These are phyloP conservation scores for Ormyrus rosae DNA, from an alignment of 2,888 invertebrate genomes.

Conservation along the genomic window DNA sequence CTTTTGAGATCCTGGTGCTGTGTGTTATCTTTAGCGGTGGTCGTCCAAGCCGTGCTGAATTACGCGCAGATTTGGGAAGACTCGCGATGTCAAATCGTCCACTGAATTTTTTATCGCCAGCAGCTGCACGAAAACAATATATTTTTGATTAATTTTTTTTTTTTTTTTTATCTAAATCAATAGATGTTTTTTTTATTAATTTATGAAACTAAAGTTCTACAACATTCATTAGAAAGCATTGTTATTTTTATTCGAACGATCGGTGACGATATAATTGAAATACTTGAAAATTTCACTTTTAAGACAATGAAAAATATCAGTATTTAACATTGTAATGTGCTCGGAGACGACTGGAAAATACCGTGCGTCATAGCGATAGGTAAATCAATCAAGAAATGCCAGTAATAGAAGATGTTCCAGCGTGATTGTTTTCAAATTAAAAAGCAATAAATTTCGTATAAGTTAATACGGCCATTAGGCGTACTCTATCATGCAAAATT, in stretches of 20 bases:
- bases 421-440: conserved; percentile 15
- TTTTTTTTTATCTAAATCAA: too few relatives aligned
- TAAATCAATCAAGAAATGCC: conserved; percentile 3
- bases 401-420: background rate
- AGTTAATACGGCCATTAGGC: background rate
- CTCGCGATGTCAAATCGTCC: background rate
- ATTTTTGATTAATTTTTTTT: background rate
- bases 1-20: conserved; percentile 3
- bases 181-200: too few relatives aligned
- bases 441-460: conserved; percentile 9
- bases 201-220: too few relatives aligned
- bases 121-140: too few relatives aligned
- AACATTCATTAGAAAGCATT: too few relatives aligned
- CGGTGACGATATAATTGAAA: too few relatives aligned
- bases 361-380: conserved; percentile 1
- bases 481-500: background rate
- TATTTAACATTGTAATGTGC: background rate
- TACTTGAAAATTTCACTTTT: too few relatives aligned
- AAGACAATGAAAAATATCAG: conserved; percentile 10
- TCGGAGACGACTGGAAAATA: background rate
- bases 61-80: background rate
- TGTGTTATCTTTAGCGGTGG: background rate
- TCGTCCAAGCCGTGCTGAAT: background rate
- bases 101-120: background rate
- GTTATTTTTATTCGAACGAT: too few relatives aligned